Base-by-base conservation (phyloP, 64 coral and sea anemone genomes). In the Montipora efflorescens region DNA sequence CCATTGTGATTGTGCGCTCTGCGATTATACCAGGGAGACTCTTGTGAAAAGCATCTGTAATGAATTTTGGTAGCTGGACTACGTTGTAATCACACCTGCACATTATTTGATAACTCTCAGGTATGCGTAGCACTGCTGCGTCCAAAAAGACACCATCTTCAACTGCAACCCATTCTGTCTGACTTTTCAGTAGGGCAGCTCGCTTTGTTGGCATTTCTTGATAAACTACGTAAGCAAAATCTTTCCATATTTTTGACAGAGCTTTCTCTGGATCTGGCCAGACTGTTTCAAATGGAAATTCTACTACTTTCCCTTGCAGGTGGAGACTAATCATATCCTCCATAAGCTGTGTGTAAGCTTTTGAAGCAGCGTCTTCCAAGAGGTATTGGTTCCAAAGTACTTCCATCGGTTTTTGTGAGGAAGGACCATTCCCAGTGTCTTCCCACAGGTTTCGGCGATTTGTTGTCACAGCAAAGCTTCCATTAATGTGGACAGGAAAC, bases 381-480 rank as follows among this genome's bases (percentile, higher is more conserved):
- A 98, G 94, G 25, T 76, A 80, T 89, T 96, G 88, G 72, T 98
- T 98, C 97, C 97, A 98, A 47, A 95, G 85, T 19, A 96, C 94
- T 72, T 98, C 97, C 9, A 93, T 78, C 36, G 94, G 91, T 64
- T 94, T 95, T 66, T 93, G 67, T 20, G 79, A 77, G 9, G 78
- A 64, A 49, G 80, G 57, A 28, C 79, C 75, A 15, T 82, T 61
- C 50, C 78, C 75, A 48, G 91, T 95, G 67, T 94, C 94, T 87
- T 98, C 97, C 97, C 97, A 98, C 3, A 98, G 61, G 16, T 83
- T 59, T 5, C 92, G 88, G 77, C 97, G 97, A 78, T 98, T 98
- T 36, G 94, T 93, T 67, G 92, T 96, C 45, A 98, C 92, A 44
- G 97, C 94, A 88, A 98, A 98, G 74, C 90, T 91, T 2, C 91